Percentiles rank a stretch among this genome's conserved stretches.
Conservation (phyloP, 2,113 vertebrate species). For the Oncorhynchus masou region DNA sequence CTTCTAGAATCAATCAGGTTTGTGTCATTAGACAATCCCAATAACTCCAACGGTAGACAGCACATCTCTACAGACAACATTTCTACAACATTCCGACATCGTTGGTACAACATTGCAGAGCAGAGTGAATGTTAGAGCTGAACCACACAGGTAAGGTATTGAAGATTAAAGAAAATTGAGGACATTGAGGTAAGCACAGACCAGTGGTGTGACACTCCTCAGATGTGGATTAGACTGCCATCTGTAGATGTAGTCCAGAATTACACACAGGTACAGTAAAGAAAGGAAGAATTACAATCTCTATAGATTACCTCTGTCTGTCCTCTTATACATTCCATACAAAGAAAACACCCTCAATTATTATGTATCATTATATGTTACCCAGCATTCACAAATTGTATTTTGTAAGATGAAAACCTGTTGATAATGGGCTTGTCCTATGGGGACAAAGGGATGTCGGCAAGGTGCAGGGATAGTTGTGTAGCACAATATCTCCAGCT, state of each 20-base stretch:
- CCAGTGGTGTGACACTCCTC: conserved; percentile 37
- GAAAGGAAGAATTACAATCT: too few species aligned
- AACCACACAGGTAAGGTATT: conserved; percentile 24
- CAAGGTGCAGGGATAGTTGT: neutral
- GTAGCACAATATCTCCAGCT: conserved; percentile 33
- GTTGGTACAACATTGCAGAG: neutral
- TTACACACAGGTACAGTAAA: neutral
- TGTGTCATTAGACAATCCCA: conserved; percentile 62
- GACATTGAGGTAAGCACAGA: conserved; percentile 50
- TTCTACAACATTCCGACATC: neutral
- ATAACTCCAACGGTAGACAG: conserved; percentile 64
- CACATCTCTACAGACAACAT: conserved; percentile 24
- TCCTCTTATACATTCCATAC: too few species aligned
- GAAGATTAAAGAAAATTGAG: conserved; percentile 44
- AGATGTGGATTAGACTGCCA: conserved; percentile 57
- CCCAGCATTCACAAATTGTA: neutral
- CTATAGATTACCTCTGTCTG: too few species aligned
- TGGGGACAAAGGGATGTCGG: neutral
- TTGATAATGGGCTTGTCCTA: neutral
- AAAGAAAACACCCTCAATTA: neutral
- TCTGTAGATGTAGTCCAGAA: conserved; percentile 35
- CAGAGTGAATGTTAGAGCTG: conserved; percentile 6
- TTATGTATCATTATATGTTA: neutral
- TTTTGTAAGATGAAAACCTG: neutral
- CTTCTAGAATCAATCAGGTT: conserved; percentile 61